Base-by-base conservation (phyloP, 37 sponge, comb jelly and placozoan species). In the Chondrosia reniformis region DNA sequence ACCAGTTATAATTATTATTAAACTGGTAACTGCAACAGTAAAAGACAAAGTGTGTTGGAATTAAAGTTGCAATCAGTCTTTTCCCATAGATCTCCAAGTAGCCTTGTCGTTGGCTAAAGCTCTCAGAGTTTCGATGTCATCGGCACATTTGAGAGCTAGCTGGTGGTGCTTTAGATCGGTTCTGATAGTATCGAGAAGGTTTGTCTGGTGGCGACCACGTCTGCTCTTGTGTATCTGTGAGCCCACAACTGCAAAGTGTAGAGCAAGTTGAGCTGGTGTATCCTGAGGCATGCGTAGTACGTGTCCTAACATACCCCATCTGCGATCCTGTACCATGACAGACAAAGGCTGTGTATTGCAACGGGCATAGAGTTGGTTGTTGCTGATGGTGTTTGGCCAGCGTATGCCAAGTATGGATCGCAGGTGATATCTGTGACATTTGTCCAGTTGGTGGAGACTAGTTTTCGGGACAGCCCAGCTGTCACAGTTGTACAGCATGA, bases 401-500 rank as follows among this genome's bases (percentile, higher is more conserved):
- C 55, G 61, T 56, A 57, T 74, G 54, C 54, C 54, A 45, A 74
- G 75, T 21, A 74, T 74, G 8, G 54, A 49, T 74, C 75, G 19
- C 17, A 74, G 75, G 54, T 74, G 75, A n/a, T 43, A 31, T 43
- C 73, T 45, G 75, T 74, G 75, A 21, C 75, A 74, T 74, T 49
- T 46, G 54, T 74, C 75, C 54, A 74, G 75, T n/a, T 74, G 54
- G 10, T 74, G 54, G 32, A 74, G 54, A 36, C 24, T 49, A 31
- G 49, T 74, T 74, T 44, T 74, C 25, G 75, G 75, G 49, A 24
- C 49, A 74, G 49, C 75, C 75, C 49, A 74, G 49, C 75, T 74
- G 75, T 74, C 54, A 46, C 75, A 44, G 75, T 74, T 74, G 75
- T 74, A 74, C 49, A 74, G 75, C 49, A 74, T 40, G 7, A 74